Conservation (phyloP, 2,797 vertebrate genomes). For the Ambastaia sidthimunki region DNA sequence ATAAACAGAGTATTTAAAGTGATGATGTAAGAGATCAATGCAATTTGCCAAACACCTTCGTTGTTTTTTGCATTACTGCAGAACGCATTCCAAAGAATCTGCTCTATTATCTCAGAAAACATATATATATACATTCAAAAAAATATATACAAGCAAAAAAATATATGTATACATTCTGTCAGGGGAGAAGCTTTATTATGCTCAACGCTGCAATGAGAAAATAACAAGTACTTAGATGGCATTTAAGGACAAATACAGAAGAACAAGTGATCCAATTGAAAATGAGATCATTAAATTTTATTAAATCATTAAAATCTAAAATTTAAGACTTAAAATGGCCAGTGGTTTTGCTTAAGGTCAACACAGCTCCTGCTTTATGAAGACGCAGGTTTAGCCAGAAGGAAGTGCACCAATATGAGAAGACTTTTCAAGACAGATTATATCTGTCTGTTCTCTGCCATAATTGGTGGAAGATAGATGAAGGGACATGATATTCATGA, state of each 20-base stretch:
- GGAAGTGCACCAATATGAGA: background rate
- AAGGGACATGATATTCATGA: background rate
- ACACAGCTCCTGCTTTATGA: background rate
- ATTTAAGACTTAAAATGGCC: background rate
- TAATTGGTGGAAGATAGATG: constrained; percentile 1
- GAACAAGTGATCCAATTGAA: background rate
- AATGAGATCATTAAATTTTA: constrained; percentile 6
- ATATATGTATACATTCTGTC: background rate
- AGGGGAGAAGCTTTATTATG: background rate
- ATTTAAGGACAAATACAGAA: constrained; percentile 14
- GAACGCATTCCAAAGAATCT: constrained; percentile 16
- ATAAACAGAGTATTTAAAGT: constrained; percentile 53
- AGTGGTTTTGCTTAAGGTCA: constrained; percentile 12
- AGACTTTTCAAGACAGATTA: background rate
- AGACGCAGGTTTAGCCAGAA: constrained; percentile 9
- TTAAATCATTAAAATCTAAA: too few relatives aligned
- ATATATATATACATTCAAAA: constrained; percentile 4
- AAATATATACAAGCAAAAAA: constrained; percentile 11
- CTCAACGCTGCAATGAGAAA: constrained; percentile 2
- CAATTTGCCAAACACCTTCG: constrained; percentile 33
- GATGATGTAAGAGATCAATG: constrained; percentile 45
- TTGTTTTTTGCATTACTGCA: background rate
- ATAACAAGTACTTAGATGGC: constrained; percentile 4
- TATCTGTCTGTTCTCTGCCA: constrained; percentile 1
- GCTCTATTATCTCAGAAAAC: constrained; percentile 17